Percentiles rank a stretch among this genome's conserved stretches.
Conservation (phyloP, 1,140 invertebrate species). For the Cardiocondyla obscurior region DNA sequence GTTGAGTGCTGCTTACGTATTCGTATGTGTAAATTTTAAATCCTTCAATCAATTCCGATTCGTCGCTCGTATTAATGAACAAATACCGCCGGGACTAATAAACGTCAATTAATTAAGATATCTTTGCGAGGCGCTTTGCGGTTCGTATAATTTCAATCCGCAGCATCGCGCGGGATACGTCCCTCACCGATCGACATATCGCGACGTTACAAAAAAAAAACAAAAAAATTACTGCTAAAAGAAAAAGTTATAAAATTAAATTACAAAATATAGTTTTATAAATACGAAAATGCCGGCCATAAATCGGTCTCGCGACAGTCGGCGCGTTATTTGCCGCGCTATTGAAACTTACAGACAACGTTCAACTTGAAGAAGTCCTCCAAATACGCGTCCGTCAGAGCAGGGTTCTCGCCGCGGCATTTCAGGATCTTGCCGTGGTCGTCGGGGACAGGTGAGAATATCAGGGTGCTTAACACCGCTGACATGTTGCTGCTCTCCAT, state of each 20-base stretch:
- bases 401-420: slow-evolving; percentile 93
- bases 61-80: background rate
- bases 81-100: background rate
- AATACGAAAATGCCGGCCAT: background rate
- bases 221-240: background rate
- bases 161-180: background rate
- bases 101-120: background rate
- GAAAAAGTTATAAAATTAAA: background rate
- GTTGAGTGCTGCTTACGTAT: background rate
- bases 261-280: background rate
- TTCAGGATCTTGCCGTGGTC: slow-evolving; percentile 92
- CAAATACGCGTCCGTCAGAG: slow-evolving; percentile 88
- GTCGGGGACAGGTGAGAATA: slow-evolving; percentile 91
- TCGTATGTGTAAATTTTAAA: background rate
- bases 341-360: slow-evolving; percentile 96
- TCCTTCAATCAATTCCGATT: background rate
- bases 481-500: slow-evolving; percentile 87
- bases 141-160: background rate
- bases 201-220: no score
- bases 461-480: slow-evolving; percentile 90
- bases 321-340: no score
- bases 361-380: slow-evolving; percentile 92
- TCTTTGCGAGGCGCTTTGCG: background rate
- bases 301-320: background rate
- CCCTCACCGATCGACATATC: background rate